These are phyloP conservation scores for Melipona quadrifasciata DNA, from an alignment of 1,140 invertebrate genomes.

Conservation along the genomic window DNA sequence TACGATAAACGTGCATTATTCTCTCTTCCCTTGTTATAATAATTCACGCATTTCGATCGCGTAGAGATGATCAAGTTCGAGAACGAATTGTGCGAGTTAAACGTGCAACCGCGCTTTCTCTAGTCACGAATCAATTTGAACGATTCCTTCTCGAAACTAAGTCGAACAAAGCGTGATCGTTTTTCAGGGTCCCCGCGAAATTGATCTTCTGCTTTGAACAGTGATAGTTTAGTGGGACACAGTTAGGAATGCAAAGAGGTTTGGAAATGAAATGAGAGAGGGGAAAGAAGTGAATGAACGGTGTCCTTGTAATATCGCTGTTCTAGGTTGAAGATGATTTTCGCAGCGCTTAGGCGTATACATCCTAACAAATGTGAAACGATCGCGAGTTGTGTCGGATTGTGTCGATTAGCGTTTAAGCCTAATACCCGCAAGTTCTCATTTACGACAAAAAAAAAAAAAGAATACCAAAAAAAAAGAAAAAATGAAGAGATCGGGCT, in stretches of 20 bases:
- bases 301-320: not conserved
- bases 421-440: constrained; percentile 19
- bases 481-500: constrained; percentile 20
- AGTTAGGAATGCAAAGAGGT: not conserved
- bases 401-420: constrained; percentile 44
- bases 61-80: constrained; percentile 1
- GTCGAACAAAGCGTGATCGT: constrained; percentile 17
- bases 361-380: not conserved
- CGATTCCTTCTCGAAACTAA: constrained; percentile 33
- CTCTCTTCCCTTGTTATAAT: constrained; percentile 43
- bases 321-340: not conserved
- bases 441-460: not conserved
- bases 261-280: not conserved
- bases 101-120: not conserved
- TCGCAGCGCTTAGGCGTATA: not conserved
- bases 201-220: constrained; percentile 18
- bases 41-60: constrained; percentile 37
- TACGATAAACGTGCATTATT: constrained; percentile 66
- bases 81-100: constrained; percentile 28
- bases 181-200: constrained; percentile 46
- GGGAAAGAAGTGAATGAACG: not conserved
- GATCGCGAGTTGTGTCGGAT: not conserved
- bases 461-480: too few species aligned
- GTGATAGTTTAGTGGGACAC: not conserved
- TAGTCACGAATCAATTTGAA: not conserved